These are phyloP conservation scores for Microplitis demolitor DNA, from an alignment of 1,140 invertebrate genomes.

Conservation along the genomic window DNA sequence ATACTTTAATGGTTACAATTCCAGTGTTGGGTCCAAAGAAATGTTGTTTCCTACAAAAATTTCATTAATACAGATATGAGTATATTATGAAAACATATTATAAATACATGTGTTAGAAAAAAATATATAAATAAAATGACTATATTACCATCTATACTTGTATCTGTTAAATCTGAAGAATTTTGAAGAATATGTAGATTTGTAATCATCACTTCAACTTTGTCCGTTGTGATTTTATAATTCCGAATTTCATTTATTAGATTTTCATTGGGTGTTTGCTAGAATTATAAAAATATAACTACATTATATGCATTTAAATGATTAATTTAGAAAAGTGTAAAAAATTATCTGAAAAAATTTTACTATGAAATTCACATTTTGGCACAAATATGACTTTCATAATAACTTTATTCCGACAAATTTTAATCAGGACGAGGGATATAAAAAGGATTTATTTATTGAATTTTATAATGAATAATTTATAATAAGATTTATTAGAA, in stretches of 20 bases:
- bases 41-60: constrained; percentile 6
- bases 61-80: too few species aligned
- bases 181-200: background rate
- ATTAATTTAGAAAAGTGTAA: background rate
- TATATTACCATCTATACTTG: constrained; percentile 1
- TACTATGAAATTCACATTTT: too few species aligned
- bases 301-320: background rate
- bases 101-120: background rate
- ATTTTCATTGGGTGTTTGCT: constrained; percentile 14
- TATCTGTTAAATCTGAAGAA: background rate
- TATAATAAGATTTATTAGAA: too few species aligned
- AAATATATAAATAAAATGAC: background rate
- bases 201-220: background rate
- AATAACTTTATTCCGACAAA: too few species aligned
- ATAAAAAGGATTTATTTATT: too few species aligned
- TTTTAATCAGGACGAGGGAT: too few species aligned
- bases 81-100: background rate
- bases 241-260: background rate
- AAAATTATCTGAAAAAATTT: too few species aligned
- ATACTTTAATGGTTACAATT: too few species aligned
- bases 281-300: background rate
- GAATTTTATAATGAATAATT: too few species aligned
- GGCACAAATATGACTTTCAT: too few species aligned
- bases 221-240: background rate
- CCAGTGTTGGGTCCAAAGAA: background rate